Evolutionary conservation across 2,888 invertebrate genomes (phyloP), one percentile per base, ranked within the genome.

Genomic region (Clunio marinus): DNA sequence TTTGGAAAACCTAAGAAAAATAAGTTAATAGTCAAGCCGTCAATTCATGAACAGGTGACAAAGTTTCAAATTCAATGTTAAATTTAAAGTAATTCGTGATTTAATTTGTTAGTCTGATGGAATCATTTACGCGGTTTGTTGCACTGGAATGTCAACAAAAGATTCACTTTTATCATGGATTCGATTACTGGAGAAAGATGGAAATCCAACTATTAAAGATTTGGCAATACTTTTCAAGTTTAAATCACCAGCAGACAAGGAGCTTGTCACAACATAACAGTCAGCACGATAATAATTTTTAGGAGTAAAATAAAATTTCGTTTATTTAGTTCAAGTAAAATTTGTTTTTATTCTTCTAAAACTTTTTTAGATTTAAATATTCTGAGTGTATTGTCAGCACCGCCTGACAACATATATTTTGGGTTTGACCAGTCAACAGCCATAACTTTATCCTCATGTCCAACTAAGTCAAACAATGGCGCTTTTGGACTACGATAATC

Each of bases 141-240:
- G 93, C 25, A 96, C 96, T 69, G 96, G 96, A 63, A 89, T 91
- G 8, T 91, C 92, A 15, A 88, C 89, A 69, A 87, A 92, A 78
- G 95, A 96, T 79, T 96, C 96, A 0, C 79, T 97, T 5, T 78
- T 96, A n/a, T 93, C 94, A 0, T 97, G 91, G 95, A 86, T 96
- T 74, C 84, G 93, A 66, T 83, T 89, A 73, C 76, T 95, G 71
- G 90, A 95, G 77, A 83, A 83, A 69, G 80, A 86, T 74, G 86
- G 84, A 0, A 93, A 93, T 79, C 88, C 92, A 0, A 76, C 81
- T 8, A 78, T 97, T 69, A 83, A 84, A 63, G 81, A 83, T 70
- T 84, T 92, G 73, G 90, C 93, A n/a, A 85, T 96, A 51, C 84
- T 96, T 70, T 96, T 97, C 75, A 90, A 88, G 37, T 81, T 94